phyloP scores from a whole-genome alignment of 2,113 vertebrate species.

The Oryzias celebensis region DNA sequence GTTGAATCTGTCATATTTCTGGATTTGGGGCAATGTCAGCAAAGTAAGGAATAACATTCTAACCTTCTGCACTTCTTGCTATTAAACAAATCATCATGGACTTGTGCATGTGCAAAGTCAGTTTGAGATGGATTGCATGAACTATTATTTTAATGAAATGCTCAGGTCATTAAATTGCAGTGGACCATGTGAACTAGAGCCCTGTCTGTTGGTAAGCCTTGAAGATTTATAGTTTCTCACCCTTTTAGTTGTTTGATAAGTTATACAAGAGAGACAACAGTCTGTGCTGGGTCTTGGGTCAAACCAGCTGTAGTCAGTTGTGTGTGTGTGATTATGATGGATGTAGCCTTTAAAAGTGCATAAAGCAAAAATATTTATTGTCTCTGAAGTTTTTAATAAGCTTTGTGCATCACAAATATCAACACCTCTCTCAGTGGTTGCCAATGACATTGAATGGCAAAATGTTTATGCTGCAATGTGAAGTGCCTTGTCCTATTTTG shows the following conservation, averaged over 20 bases:
- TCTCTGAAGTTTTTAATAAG: too few species aligned
- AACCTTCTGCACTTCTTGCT: slow-evolving; percentile 78
- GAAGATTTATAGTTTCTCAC: neutral
- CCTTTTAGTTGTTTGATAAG: neutral
- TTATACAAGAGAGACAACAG: neutral
- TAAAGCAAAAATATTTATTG: too few species aligned
- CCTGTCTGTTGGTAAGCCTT: slow-evolving; percentile 16
- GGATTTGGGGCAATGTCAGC: slow-evolving; percentile 46
- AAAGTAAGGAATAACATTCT: slow-evolving; percentile 43
- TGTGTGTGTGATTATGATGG: too few species aligned
- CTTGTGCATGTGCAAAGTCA: slow-evolving; percentile 67
- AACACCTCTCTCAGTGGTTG: neutral
- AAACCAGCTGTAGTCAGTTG: neutral
- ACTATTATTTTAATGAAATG: slow-evolving; percentile 40
- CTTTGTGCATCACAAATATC: neutral
- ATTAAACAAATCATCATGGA: slow-evolving; percentile 71
- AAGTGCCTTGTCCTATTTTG: neutral
- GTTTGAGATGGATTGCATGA: slow-evolving; percentile 65
- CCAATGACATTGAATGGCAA: neutral
- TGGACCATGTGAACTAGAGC: slow-evolving; percentile 23
- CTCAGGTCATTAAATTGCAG: slow-evolving; percentile 36
- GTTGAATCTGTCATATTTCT: slow-evolving; percentile 14
- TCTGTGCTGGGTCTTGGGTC: neutral
- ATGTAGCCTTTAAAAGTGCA: too few species aligned
- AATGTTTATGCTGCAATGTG: neutral